Evolutionary conservation across 2,888 invertebrate genomes (phyloP), one percentile per base, ranked within the genome.

Genomic region (Steinernema carpocapsae): DNA sequence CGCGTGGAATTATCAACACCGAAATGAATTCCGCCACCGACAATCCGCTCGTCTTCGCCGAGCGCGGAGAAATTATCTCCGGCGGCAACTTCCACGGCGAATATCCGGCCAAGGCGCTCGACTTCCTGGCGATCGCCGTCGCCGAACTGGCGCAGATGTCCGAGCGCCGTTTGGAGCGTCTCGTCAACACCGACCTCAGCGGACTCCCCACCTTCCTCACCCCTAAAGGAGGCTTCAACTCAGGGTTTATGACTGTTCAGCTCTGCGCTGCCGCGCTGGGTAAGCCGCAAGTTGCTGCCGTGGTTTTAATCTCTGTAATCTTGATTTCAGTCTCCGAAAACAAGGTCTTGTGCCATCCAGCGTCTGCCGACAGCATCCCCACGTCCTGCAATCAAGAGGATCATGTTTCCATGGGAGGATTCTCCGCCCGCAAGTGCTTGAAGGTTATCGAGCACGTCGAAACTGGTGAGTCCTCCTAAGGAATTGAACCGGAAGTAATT

Each of bases 21-120:
- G 92, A 92, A 87, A 90, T 92, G 88, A 92, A 92, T 88, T 91
- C 91, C 78, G 91, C 91, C 64, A 92, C 92, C 0, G 92, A 92
- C 86, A 92, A 92, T 87, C 92, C 92, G 76, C 90, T 91, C 76
- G 90, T 91, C 14, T 90, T 91, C 85, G 88, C 90, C 7, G 90
- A 91, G 72, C 85, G 90, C 19, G 90, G 90, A 45, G 91, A 92
- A 86, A 91, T 92, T 64, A 91, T 92, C 75, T 91, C 92, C 6
- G 91, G 91, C 4, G 92, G 92, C 64, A 92, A 92, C 86, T 92
- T 92, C 87, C 92, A 92, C 82, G 92, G 92, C 6, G 92, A 92
- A 88, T 92, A 92, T 84, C 92, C 92, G 2, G 92, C 92, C 12
- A 92, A 92, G 88, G 90, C 89, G 76, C 77, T 91, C 72, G 92